Conservation (phyloP, 2,888 invertebrate genomes). For the Drosophila buzzatii region DNA sequence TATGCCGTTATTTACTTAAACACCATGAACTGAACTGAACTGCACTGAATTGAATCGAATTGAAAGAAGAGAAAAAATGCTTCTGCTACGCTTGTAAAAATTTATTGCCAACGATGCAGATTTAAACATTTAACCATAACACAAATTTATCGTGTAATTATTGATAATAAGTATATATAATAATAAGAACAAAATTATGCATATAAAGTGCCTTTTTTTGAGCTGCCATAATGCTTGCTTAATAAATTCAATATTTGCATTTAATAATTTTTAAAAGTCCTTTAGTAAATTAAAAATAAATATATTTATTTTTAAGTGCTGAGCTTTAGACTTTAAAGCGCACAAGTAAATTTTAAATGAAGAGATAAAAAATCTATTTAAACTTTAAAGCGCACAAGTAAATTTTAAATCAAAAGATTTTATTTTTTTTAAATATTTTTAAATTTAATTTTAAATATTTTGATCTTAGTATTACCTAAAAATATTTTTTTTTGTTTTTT, state of each 20-base stretch:
- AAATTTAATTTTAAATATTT: too few species aligned
- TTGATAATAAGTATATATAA: neutral
- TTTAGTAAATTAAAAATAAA: neutral
- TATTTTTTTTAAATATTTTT: too few species aligned
- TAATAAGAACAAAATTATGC: too few species aligned
- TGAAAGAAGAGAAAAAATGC: neutral
- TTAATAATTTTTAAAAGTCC: neutral
- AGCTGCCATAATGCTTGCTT: neutral
- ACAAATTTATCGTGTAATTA: constrained; percentile 5
- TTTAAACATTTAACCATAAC: constrained; percentile 27
- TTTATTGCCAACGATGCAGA: constrained; percentile 10
- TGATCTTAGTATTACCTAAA: too few species aligned
- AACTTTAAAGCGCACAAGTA: too few species aligned
- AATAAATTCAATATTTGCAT: neutral
- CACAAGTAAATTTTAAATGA: too few species aligned
- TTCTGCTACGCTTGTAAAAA: neutral
- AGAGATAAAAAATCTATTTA: too few species aligned
- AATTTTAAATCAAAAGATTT: too few species aligned
- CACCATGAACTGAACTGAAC: neutral
- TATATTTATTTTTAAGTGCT: too few species aligned
- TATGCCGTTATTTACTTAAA: constrained; percentile 10
- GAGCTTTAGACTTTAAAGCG: too few species aligned
- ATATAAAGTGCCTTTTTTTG: neutral
- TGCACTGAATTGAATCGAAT: neutral
- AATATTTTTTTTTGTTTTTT: too few species aligned